Base-by-base conservation (phyloP, 2,113 vertebrate species). In the Xiphophorus couchianus region DNA sequence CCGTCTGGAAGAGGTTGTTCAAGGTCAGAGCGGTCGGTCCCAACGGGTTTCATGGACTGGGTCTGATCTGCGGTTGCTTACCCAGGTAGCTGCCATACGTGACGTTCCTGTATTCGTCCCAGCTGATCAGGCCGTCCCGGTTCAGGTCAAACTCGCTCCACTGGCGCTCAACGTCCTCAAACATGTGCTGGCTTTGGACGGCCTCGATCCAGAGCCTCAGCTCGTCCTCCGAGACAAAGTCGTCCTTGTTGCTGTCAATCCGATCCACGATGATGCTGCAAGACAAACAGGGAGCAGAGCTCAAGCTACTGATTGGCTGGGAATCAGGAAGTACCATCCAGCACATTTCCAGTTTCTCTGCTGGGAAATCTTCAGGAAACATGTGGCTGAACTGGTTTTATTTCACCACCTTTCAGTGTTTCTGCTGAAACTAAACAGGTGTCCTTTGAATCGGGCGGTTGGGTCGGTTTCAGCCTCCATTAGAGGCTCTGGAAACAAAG, bases 61-160 rank as follows among this genome's bases (percentile, higher is more conserved):
- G 13, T 44, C 12, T 13, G 42, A 44, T 15, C 17, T 35, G 35
- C 0, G 22, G 11, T 63, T 69, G 27, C 77, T 96, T 94, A 97
- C 96, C 96, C 78, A 96, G 89, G 85, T 95, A 95, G 64, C 92
- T 95, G 73, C 95, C 95, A 76, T 96, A 96, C 0, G 95, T 96
- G 84, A 94, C 89, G 79, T 96, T 96, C 80, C 93, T 96, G 92
- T 96, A 96, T 91, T 96, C 95, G 37, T 95, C 94, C 96, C 96
- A 96, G 91, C 94, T 95, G 88, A 97, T 92, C 80, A 86, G 84
- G 28, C 95, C 95, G 69, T 95, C 95, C 37, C 81, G 74, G 73
- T 96, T 94, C 81, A 91, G 33, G 89, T 96, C 96, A 76, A 96
- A 95, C 71, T 94, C 96, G 64, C 89, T 93, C 95, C 96, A 96